phyloP scores from a whole-genome alignment of 2,797 vertebrate genomes.

The Chloroceryle amazona region DNA sequence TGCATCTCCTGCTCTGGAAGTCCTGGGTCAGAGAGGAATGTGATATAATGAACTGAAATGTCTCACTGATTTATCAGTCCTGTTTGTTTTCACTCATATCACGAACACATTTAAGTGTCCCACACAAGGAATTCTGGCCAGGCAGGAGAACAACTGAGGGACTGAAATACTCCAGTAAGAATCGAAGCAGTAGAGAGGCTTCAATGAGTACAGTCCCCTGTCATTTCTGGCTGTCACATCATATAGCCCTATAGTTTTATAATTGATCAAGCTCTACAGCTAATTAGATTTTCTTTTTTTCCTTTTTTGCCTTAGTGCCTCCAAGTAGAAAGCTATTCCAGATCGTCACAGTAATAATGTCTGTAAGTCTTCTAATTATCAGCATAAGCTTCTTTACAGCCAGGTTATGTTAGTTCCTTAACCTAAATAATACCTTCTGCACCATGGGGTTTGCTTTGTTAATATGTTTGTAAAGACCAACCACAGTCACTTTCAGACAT shows the following conservation, averaged over 20 bases:
- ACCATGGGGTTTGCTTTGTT: background rate
- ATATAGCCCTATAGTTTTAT: conserved; percentile 33
- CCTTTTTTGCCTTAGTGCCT: conserved; percentile 25
- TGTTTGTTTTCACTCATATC: background rate
- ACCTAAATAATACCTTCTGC: conserved; percentile 33
- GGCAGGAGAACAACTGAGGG: background rate
- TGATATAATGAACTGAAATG: background rate
- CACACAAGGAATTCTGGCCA: background rate
- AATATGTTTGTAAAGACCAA: background rate
- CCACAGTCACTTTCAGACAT: background rate
- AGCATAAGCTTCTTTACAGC: background rate
- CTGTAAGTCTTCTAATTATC: conserved; percentile 40
- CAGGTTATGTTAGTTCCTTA: conserved; percentile 15
- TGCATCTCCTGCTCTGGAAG: background rate
- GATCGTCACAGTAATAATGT: background rate
- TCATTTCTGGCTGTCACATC: background rate
- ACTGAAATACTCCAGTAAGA: background rate
- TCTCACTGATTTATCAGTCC: background rate
- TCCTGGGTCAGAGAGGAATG: background rate
- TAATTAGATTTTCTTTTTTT: conserved; percentile 52
- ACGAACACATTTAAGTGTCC: background rate
- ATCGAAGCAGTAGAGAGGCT: background rate
- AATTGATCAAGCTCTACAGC: conserved; percentile 16
- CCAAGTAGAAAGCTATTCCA: conserved; percentile 39
- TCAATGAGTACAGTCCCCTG: background rate